Evolutionary conservation across 2,113 vertebrate genomes (phyloP), one percentile per base, ranked within the genome.

Genomic region (Catharus minimus): DNA sequence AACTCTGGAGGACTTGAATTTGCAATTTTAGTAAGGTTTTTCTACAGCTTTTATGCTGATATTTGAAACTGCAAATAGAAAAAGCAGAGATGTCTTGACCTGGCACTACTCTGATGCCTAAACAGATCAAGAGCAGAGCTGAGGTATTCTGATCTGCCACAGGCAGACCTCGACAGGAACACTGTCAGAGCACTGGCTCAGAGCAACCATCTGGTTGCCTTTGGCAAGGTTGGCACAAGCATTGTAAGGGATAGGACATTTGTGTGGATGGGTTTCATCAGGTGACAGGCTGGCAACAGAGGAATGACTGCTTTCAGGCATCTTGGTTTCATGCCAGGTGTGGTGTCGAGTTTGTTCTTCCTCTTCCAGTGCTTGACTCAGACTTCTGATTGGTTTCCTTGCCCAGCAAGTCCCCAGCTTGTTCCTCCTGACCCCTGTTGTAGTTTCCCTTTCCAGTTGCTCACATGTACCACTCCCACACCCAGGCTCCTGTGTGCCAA

Each of bases 371-470:
- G 32, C 46, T 82, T 0, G 0, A 38, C 38, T 87, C 94, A 89
- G 74, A 79, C 46, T 76, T 87, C 49, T 53, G 53, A 89, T 41
- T 9, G 4, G 44, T 44, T 61, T 91, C 58, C 74, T 82, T 62
- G 74, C 46, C 82, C 26, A 73, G 50, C 84, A 89, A 79, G 50
- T 85, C 78, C 49, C 84, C 89, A 67, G 56, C 75, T 87, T 65
- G 62, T 76, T 95, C 87, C 82, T 92, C 58, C 84, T 87, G 58
- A 76, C 66, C 69, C 46, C 26, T 91, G 62, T 57, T 74, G 73
- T 28, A 77, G 75, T 90, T 94, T 94, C 88, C 43, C 88, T 82
- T 95, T 95, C 69, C 83, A 92, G 87, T 85, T 67, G 85, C 84
- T 91, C 87, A 93, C 62, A 65, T 84, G 28, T 88, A 81, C 23